These are phyloP conservation scores for Muntiacus muntjak DNA, from an alignment of 2,113 vertebrate species.

Conservation along the genomic window DNA sequence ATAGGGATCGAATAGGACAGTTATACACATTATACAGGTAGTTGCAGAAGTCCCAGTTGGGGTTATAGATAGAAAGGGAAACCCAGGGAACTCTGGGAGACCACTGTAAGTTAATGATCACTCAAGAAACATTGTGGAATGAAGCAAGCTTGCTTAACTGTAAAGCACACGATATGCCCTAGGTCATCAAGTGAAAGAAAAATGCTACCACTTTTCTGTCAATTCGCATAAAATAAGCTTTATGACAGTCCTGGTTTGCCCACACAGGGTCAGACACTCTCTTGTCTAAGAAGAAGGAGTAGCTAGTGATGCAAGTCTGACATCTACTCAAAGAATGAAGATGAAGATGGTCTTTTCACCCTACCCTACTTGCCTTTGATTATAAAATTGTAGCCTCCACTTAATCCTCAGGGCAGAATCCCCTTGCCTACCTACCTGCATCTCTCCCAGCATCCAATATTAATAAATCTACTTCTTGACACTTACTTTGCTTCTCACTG, in stretches of 20 bases:
- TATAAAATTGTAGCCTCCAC: neutral
- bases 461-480: neutral
- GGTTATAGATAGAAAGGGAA: neutral
- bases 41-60: neutral
- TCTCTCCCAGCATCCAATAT: neutral
- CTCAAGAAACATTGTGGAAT: neutral
- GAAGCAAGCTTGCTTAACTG: neutral
- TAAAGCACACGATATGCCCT: neutral
- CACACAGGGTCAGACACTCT: neutral
- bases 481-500: neutral
- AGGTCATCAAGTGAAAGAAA: neutral
- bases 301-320: neutral
- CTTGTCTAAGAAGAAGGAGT: neutral
- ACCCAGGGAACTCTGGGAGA: neutral
- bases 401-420: neutral
- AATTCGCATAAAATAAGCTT: neutral
- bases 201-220: neutral
- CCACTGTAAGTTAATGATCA: neutral
- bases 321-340: neutral
- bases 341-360: neutral
- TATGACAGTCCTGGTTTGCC: neutral
- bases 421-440: neutral
- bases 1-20: neutral
- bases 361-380: neutral
- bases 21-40: neutral